Evolutionary conservation across 2,797 vertebrate species (phyloP), one percentile per base, ranked within the genome.

Genomic region (Scomberomorus guttatus): DNA sequence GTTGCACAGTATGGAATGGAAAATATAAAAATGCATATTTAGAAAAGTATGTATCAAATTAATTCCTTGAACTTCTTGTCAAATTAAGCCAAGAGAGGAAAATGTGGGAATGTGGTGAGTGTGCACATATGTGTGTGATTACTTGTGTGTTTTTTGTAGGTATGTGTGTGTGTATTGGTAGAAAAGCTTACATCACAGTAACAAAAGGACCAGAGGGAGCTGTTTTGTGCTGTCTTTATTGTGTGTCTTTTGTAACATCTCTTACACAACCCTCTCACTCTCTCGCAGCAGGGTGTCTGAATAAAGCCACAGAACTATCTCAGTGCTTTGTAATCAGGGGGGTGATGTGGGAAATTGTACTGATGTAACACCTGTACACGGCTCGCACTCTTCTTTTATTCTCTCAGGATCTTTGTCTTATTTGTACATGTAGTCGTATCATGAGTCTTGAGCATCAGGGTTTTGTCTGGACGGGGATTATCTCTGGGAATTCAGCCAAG

Each of bases 171-270:
- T 42, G 39, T 42, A 13, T 42, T 42, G 39, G 13, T 13, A 42
- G 83, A 73, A 4, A 18, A 18, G 60, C 73, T 72, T 63, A 76
- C 78, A 83, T 81, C 80, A 77, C 61, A 77, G 79, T 7, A 72
- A 65, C 62, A 62, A 57, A 64, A 75, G 62, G 44, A 66, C 37
- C 78, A 55, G 48, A 51, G 62, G 46, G 70, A 71, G 75, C 66
- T 64, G n/a, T 42, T 72, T 56, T 59, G 22, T 42, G 32, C 56
- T 8, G 44, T 74, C 52, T 82, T 69, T 85, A 79, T 80, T 79
- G 77, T 78, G 44, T 25, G 54, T 78, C 60, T 87, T 85, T 80
- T 76, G 62, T 85, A 72, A 80, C 63, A 58, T 82, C 61, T 74
- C 76, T 84, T 84, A 76, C 52, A 85, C 71, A 76, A 81, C 58